A percentile compares a stretch with the other conserved stretches of the same genome.
These are phyloP conservation scores for Pasiphila rectangulata DNA, from an alignment of 2,888 invertebrate species.

Conservation along the genomic window DNA sequence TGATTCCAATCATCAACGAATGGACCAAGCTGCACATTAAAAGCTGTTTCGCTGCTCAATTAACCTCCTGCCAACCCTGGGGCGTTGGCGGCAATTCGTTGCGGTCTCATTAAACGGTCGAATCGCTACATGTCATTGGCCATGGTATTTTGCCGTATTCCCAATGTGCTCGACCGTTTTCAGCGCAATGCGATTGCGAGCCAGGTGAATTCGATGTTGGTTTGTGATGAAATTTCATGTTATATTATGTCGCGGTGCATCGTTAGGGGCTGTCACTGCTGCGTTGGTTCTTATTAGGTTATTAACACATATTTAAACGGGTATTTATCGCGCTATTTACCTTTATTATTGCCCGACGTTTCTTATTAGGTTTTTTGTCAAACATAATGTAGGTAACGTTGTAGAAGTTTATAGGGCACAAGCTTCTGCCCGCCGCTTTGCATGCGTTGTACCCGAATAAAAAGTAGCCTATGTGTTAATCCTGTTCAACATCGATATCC, in stretches of 20 bases:
- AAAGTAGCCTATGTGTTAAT: too few relatives aligned
- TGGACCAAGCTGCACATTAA: slow-evolving; percentile 1
- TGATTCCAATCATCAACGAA: too few relatives aligned
- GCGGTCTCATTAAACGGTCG: slow-evolving; percentile 58
- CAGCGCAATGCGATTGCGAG: slow-evolving; percentile 17
- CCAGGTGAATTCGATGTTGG: slow-evolving; percentile 17
- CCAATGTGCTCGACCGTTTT: slow-evolving; percentile 24
- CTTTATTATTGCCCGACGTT: too few relatives aligned
- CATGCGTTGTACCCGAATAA: too few relatives aligned
- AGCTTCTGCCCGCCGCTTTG: too few relatives aligned
- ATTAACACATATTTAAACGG: too few relatives aligned
- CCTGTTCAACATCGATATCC: too few relatives aligned
- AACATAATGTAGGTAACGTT: too few relatives aligned
- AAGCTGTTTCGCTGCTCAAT: slow-evolving; percentile 47
- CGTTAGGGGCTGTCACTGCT: background rate
- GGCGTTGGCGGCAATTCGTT: slow-evolving; percentile 54
- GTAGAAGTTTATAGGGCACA: too few relatives aligned
- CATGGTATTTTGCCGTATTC: slow-evolving; percentile 22
- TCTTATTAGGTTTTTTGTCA: too few relatives aligned
- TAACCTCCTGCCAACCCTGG: slow-evolving; percentile 49
- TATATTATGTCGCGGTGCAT: background rate
- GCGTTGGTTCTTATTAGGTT: background rate
- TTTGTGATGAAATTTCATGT: background rate
- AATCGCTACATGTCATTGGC: slow-evolving; percentile 48
- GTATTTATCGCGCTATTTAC: too few relatives aligned